Evolutionary conservation across 2,888 invertebrate species (phyloP).

Genomic region (Sclerodermus sp.): DNA sequence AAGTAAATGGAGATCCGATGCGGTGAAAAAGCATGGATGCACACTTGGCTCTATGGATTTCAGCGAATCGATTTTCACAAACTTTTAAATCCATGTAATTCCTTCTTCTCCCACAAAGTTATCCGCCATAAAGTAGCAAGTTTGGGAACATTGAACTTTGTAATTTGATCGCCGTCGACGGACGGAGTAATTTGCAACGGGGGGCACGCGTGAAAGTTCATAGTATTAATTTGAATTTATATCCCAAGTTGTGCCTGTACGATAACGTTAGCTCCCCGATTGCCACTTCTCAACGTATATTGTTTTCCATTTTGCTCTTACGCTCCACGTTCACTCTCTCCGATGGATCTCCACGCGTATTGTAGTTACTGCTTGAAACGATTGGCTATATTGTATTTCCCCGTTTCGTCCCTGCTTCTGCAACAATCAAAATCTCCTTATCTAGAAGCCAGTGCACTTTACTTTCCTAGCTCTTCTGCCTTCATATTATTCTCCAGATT

Average conservation of each 20-base stretch:
- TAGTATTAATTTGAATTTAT: constrained; percentile 48
- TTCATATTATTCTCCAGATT: too few species aligned
- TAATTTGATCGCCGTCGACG: constrained; percentile 48
- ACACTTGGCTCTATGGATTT: too few species aligned
- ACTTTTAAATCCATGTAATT: constrained; percentile 50
- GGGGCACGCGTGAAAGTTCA: constrained; percentile 40
- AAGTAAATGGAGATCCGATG: too few species aligned
- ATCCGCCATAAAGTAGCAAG: constrained; percentile 42
- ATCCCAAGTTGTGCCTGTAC: constrained; percentile 17
- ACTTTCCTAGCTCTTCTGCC: too few species aligned
- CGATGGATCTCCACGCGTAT: too few species aligned
- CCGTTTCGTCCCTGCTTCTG: too few species aligned
- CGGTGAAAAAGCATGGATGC: too few species aligned
- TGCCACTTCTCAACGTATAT: background rate
- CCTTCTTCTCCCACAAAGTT: constrained; percentile 37
- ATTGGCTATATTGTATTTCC: too few species aligned
- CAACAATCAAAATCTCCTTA: too few species aligned
- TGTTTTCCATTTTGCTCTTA: background rate
- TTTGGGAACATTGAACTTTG: constrained; percentile 52
- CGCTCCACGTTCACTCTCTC: background rate
- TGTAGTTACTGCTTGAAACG: too few species aligned
- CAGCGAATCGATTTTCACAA: constrained; percentile 36
- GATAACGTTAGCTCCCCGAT: background rate
- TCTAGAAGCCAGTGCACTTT: too few species aligned
- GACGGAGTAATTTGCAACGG: constrained; percentile 42